Evolutionary conservation across 2,888 invertebrate species (phyloP).

Genomic region (Nemurella pictetii): DNA sequence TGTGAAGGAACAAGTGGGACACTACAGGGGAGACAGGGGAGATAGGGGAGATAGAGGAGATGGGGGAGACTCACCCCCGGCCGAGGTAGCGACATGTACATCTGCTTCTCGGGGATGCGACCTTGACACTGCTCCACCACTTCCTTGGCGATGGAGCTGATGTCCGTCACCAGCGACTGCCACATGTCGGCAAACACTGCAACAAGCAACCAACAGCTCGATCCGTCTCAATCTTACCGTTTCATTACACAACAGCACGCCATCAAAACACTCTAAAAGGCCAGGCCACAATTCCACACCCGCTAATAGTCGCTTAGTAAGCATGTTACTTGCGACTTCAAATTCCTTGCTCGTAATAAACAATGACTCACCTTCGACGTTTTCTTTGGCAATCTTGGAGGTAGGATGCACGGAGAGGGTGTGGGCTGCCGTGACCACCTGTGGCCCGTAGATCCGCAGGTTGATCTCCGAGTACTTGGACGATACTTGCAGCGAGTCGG

Average conservation of each 20-base stretch:
- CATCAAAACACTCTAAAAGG: too few relatives aligned
- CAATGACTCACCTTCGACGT: constrained; percentile 83
- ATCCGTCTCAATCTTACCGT: too few relatives aligned
- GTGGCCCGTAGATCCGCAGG: constrained; percentile 91
- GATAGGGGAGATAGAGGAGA: too few relatives aligned
- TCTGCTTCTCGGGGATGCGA: constrained; percentile 67
- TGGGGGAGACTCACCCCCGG: constrained; percentile 79
- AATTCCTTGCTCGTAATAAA: too few relatives aligned
- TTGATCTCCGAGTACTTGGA: constrained; percentile 96
- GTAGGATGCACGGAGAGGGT: constrained; percentile 89
- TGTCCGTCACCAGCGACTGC: constrained; percentile 90
- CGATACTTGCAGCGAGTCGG: constrained; percentile 92
- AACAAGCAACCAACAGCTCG: constrained; percentile 34
- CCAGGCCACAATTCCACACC: too few relatives aligned
- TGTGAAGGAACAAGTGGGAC: too few relatives aligned
- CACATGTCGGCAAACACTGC: constrained; percentile 90
- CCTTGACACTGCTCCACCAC: constrained; percentile 78
- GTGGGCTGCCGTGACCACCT: constrained; percentile 91
- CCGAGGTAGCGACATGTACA: constrained; percentile 91
- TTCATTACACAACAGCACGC: too few relatives aligned
- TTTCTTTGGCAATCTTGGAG: constrained; percentile 95
- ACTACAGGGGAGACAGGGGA: too few relatives aligned
- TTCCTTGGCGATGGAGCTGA: constrained; percentile 87
- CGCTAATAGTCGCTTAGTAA: too few relatives aligned
- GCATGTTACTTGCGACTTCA: too few relatives aligned